Evolutionary conservation across 2,888 invertebrate genomes (phyloP).

Genomic region (Synergus itoensis): DNA sequence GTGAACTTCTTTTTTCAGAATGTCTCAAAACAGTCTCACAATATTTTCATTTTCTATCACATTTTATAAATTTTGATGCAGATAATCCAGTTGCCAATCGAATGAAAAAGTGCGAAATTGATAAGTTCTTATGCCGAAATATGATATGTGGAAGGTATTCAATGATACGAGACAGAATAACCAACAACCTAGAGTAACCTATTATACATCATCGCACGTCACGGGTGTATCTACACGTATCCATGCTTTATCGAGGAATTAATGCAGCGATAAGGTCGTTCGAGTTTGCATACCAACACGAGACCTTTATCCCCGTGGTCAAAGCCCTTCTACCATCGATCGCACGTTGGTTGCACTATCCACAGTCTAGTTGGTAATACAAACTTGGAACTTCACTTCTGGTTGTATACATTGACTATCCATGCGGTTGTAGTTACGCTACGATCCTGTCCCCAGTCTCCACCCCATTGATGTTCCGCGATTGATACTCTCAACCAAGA

Average conservation of each 20-base stretch:
- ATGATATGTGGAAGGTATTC: background rate
- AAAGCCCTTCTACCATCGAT: constrained; percentile 33
- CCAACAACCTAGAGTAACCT: constrained; percentile 5
- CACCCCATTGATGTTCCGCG: constrained; percentile 19
- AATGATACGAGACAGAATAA: constrained; percentile 21
- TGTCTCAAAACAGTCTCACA: too few species aligned
- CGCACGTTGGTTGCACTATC: constrained; percentile 21
- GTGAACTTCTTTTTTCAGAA: too few species aligned
- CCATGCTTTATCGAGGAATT: constrained; percentile 33
- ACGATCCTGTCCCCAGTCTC: constrained; percentile 7
- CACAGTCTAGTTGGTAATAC: constrained; percentile 20
- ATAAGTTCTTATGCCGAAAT: background rate
- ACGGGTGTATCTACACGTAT: constrained; percentile 29
- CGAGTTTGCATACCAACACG: constrained; percentile 24
- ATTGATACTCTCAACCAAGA: background rate
- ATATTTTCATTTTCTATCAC: too few species aligned
- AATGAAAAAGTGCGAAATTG: background rate
- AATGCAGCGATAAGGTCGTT: constrained; percentile 35
- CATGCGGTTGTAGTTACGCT: background rate
- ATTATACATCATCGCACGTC: constrained; percentile 38
- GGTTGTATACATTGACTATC: constrained; percentile 24
- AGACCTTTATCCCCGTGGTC: constrained; percentile 25
- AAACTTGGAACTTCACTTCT: constrained; percentile 6
- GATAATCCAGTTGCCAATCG: background rate
- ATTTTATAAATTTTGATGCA: too few species aligned